These are phyloP conservation scores for Macroglossus sobrinus DNA, from an alignment of 2,113 vertebrate genomes.

Conservation along the genomic window DNA sequence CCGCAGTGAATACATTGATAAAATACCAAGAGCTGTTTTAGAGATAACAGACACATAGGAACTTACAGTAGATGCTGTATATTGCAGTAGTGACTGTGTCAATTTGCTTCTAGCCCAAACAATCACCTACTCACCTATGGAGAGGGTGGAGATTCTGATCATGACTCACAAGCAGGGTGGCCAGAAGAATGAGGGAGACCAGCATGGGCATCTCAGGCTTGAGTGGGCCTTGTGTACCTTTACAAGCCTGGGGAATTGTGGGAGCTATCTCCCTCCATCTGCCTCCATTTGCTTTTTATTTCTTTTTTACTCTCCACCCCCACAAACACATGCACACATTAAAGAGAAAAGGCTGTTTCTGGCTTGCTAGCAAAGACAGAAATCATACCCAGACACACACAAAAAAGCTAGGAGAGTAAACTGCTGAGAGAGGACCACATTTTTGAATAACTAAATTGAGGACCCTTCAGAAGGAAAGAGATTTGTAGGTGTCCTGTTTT, in stretches of 20 bases:
- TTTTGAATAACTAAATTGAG: neutral
- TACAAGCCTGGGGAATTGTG: neutral
- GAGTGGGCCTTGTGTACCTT: neutral
- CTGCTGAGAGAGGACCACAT: neutral
- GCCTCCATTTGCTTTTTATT: constrained; percentile 22
- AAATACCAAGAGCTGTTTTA: constrained; percentile 26
- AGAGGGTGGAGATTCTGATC: neutral
- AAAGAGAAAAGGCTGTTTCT: constrained; percentile 50
- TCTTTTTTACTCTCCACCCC: constrained; percentile 22
- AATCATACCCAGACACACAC: constrained; percentile 41
- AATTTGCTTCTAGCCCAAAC: constrained; percentile 13
- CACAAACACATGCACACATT: constrained; percentile 36
- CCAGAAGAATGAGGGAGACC: neutral
- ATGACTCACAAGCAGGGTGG: neutral
- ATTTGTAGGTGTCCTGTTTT: neutral
- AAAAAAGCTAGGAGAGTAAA: neutral
- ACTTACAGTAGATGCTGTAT: constrained; percentile 6
- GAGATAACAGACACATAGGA: neutral
- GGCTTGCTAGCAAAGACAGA: constrained; percentile 53
- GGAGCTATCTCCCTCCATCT: neutral
- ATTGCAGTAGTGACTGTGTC: neutral
- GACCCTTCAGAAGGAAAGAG: neutral
- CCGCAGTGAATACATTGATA: constrained; percentile 4
- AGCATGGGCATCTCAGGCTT: neutral
- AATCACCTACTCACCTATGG: neutral